Evolutionary conservation across 2,113 vertebrate species (phyloP), one percentile per base, ranked within the genome.

Genomic region (Synchiropus splendidus): DNA sequence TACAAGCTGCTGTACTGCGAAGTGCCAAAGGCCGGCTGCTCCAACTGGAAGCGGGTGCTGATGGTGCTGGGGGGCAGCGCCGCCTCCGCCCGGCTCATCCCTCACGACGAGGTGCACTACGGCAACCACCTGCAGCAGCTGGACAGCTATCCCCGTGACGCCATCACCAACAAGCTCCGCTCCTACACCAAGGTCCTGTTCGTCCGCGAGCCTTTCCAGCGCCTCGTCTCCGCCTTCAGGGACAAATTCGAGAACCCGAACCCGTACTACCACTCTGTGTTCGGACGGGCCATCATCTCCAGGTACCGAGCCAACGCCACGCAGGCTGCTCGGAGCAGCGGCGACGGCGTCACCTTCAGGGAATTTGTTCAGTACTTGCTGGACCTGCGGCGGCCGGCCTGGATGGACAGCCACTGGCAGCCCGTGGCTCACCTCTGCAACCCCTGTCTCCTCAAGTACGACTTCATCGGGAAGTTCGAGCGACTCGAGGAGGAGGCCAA

Each of bases 331-430:
- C 47, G 97, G 55, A 82, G 81, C 67, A 92, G 92, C 4, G 95
- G 95, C 42, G 78, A 84, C 0, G 95, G 92, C 0, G 93, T 97
- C n/a, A 88, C 80, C 1, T 97, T 99, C 64, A 84, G 85, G 9
- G 95, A 99, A 78, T 98, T 99, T 41, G 76, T 95, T 27, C 90
- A 89, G 1, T 99, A 98, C 45, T 80, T 99, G 42, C 71, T 98
- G 44, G 95, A 99, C 0, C 90, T 92, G 11, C 89, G 90, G 2
- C 83, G 89, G 61, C 94, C 95, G 0, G 88, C 96, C 18, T 92
- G 94, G 12, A 94, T 97, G 89, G 95, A 99, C 62, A 92, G 98
- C 69, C 95, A 99, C 84, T 99, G 95, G 95, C 89, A 95, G 35
- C 89, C 89, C 0, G 83, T 86, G n/a, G 88, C 90, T 32, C 84